These are phyloP conservation scores for Aelia acuminata DNA, from an alignment of 2,888 invertebrate genomes.

Conservation along the genomic window DNA sequence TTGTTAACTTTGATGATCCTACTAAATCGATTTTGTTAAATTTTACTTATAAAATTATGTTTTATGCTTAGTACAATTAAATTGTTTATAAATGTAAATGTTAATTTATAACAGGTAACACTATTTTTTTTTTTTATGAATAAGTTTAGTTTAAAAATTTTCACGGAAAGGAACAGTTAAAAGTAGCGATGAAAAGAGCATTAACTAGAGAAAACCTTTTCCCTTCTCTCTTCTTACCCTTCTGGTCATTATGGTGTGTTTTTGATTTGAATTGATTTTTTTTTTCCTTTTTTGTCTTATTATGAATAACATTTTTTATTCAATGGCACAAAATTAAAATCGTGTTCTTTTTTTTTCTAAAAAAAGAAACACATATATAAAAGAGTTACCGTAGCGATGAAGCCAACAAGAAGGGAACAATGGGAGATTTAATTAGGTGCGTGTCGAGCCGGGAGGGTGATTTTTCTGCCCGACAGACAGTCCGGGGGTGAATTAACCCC, in stretches of 20 bases:
- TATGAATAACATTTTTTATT: constrained; percentile 1
- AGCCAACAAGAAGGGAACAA: constrained; percentile 59
- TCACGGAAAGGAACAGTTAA: too few species aligned
- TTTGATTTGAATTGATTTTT: background rate
- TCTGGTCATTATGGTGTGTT: background rate
- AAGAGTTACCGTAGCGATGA: constrained; percentile 28
- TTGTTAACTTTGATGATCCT: too few species aligned
- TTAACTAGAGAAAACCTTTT: too few species aligned
- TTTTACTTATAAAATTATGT: too few species aligned
- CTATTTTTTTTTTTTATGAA: too few species aligned
- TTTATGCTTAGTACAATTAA: too few species aligned
- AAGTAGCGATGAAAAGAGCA: too few species aligned
- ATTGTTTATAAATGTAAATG: too few species aligned
- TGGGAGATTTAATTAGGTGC: constrained; percentile 52
- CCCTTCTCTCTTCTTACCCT: too few species aligned
- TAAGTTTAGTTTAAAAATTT: too few species aligned
- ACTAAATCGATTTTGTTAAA: too few species aligned
- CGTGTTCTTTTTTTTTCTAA: background rate
- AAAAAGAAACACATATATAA: background rate
- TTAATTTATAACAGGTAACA: too few species aligned
- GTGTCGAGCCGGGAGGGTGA: constrained; percentile 4
- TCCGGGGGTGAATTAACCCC: constrained; percentile 32
- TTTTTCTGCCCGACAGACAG: background rate
- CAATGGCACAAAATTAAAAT: background rate
- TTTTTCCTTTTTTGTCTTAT: background rate